Base-by-base conservation (phyloP, 92 coral and sea anemone genomes). In the Porites cylindrica region DNA sequence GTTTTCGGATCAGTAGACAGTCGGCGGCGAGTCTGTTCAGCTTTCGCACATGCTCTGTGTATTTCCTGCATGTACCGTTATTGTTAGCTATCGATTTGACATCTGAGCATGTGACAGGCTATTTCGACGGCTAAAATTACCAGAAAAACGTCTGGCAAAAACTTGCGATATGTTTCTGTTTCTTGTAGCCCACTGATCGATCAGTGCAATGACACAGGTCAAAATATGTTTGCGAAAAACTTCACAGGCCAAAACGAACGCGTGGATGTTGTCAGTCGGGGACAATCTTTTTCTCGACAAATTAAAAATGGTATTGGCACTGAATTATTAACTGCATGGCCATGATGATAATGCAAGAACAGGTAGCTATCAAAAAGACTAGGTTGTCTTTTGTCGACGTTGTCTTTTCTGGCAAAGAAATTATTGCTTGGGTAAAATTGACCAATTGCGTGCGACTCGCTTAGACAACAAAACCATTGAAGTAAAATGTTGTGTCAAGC, bases 31-130 rank as follows among this genome's bases (percentile, higher is more conserved):
- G 81, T 58, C 86, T 51, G 85, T 69, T 81, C 66, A 81, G 10
- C 5, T 51, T 70, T 90, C 83, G 98, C 98, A 85, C 98, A 95
- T 95, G 98, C 94, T 88, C 96, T 51, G 82, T 79, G 59, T 60
- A 24, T 24, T 56, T 47, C 20, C 69, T 84, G 53, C 71, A 70
- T 75, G 90, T 78, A 51, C 85, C 90, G 93, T 91, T 92, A 92
- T 93, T 85, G 93, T 88, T 91, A 66, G 29, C 20, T 23, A 75
- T 82, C 21, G 84, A 51, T 53, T 59, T 81, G 86, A 54, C 86
- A 82, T 82, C 66, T 82, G 78, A 74, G 60, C 87, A 83, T 75
- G 87, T 83, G 87, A 83, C 62, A 58, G 8, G 75, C 84, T 66
- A 79, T 79, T 38, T 80, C 72, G 38, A n/a, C 68, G 86, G 58